Conservation (phyloP, 1,140 invertebrate genomes). For the Colletes latitarsis region DNA sequence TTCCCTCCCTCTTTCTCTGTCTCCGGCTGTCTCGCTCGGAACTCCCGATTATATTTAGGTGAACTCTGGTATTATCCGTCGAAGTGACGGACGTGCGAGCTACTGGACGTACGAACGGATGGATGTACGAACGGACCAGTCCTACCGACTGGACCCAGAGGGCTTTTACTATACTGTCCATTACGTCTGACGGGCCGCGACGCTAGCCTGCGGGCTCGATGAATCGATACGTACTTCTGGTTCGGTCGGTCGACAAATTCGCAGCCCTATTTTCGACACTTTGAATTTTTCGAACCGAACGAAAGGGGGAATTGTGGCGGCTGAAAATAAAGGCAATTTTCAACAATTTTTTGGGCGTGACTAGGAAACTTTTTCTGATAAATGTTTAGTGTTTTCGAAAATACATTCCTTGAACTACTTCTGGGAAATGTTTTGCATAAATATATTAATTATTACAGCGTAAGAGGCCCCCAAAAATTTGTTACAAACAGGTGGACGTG, state of each 20-base stretch:
- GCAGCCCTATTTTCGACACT: conserved; percentile 35
- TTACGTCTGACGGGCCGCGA: conserved; percentile 68
- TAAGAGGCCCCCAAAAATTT: too few species aligned
- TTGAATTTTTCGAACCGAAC: background rate
- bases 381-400: too few species aligned
- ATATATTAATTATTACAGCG: too few species aligned
- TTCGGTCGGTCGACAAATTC: conserved; percentile 48
- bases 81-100: conserved; percentile 63
- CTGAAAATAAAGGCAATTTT: too few species aligned
- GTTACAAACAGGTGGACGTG: too few species aligned
- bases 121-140: conserved; percentile 65
- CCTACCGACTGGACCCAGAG: conserved; percentile 61
- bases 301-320: too few species aligned
- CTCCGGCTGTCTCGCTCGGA: background rate
- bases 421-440: too few species aligned
- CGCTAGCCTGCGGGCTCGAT: conserved; percentile 62
- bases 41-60: conserved; percentile 70
- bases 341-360: too few species aligned
- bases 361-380: too few species aligned
- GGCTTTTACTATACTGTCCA: conserved; percentile 69
- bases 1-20: background rate
- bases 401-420: too few species aligned
- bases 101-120: conserved; percentile 64
- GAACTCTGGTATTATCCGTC: conserved; percentile 72
- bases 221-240: conserved; percentile 68